Conservation (phyloP, 2,888 invertebrate species). For the Trachelus stipa region DNA sequence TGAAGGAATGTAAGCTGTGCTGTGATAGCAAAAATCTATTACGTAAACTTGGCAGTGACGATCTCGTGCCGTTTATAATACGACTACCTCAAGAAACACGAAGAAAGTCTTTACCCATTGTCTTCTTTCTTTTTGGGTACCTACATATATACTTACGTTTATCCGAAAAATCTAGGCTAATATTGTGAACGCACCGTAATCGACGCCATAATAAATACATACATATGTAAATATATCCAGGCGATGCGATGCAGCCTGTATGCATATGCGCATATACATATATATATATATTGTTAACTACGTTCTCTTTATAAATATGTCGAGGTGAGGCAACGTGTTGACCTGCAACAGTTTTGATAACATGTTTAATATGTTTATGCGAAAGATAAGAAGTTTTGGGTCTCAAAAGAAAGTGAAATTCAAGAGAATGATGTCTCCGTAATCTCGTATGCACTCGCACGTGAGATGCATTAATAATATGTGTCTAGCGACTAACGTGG, state of each 20-base stretch:
- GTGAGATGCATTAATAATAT: too few relatives aligned
- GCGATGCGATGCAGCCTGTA: neutral
- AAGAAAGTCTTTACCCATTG: neutral
- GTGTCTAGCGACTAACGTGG: too few relatives aligned
- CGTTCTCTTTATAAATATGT: constrained; percentile 4
- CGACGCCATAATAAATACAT: too few relatives aligned
- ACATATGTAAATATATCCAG: constrained; percentile 1
- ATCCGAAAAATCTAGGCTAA: too few relatives aligned
- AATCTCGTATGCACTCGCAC: too few relatives aligned
- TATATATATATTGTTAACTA: neutral
- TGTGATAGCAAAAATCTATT: neutral
- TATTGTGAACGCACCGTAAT: too few relatives aligned
- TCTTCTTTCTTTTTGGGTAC: neutral
- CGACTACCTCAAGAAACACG: neutral
- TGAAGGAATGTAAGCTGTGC: neutral
- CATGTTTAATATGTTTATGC: too few relatives aligned
- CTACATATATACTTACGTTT: too few relatives aligned
- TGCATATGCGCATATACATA: neutral
- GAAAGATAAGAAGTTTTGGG: too few relatives aligned
- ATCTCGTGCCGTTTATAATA: constrained; percentile 2
- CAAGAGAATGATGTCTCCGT: too few relatives aligned
- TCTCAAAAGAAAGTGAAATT: too few relatives aligned
- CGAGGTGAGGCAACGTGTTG: neutral
- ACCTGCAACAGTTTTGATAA: constrained; percentile 2
- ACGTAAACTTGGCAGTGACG: constrained; percentile 7